phyloP scores from a whole-genome alignment of 2,797 vertebrate species.

The Phoebastria nigripes region DNA sequence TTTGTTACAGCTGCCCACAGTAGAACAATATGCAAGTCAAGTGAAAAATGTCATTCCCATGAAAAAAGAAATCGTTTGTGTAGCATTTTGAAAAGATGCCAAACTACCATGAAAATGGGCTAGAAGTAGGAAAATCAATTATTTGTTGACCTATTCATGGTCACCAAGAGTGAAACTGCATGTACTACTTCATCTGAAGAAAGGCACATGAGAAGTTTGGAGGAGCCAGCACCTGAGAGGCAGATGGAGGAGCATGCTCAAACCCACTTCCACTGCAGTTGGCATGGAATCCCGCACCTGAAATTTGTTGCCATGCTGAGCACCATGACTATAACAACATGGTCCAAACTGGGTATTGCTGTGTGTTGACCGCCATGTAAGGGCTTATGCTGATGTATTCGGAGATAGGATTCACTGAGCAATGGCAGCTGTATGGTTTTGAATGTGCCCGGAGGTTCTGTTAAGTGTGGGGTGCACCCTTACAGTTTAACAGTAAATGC shows the following conservation, averaged over 20 bases:
- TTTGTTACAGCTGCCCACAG: not conserved
- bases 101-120: not conserved
- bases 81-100: not conserved
- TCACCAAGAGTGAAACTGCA: not conserved
- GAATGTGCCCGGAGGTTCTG: fast-evolving
- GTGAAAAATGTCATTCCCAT: not conserved
- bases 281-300: not conserved
- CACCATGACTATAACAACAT: fast-evolving
- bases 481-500: not conserved
- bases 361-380: fast-evolving
- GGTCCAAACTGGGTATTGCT: not conserved
- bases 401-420: not conserved
- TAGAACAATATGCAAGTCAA: not conserved
- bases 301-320: not conserved
- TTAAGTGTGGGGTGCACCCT: not conserved
- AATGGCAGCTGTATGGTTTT: not conserved
- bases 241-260: not conserved
- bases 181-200: not conserved
- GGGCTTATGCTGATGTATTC: too few species aligned
- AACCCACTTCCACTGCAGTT: not conserved
- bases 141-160: not conserved
- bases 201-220: not conserved
- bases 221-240: not conserved
- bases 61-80: not conserved
- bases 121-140: not conserved